phyloP scores from a whole-genome alignment of 2,113 vertebrate genomes.

The Puffinus mauretanicus region DNA sequence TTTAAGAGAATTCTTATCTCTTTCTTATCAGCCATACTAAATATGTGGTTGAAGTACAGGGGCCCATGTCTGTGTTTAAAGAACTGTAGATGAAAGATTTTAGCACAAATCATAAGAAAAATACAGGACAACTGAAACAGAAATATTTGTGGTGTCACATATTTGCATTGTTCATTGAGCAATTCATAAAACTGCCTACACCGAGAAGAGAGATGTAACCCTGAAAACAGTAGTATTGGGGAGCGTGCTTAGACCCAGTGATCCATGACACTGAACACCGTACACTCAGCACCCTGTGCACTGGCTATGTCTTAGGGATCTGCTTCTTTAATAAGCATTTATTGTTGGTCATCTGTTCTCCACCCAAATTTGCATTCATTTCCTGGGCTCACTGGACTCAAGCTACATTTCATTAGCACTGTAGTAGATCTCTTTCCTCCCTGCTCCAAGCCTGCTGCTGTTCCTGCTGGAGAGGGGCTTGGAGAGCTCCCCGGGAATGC shows the following conservation, averaged over 20 bases:
- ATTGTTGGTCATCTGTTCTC: neutral
- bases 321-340: neutral
- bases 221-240: neutral
- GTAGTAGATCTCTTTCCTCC: neutral
- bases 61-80: neutral
- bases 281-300: neutral
- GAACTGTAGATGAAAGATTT: neutral
- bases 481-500: neutral
- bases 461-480: neutral
- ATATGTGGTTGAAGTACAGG: neutral
- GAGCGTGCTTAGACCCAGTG: neutral
- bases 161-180: neutral
- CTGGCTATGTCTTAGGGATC: neutral
- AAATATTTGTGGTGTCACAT: neutral
- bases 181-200: neutral
- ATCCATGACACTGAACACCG: neutral
- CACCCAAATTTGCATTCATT: neutral
- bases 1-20: neutral
- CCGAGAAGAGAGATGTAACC: neutral
- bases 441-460: neutral
- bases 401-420: neutral
- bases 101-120: neutral
- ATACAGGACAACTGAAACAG: neutral
- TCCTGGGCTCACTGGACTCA: neutral
- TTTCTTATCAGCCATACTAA: neutral